Evolutionary conservation across 2,888 invertebrate genomes (phyloP), one percentile per base, ranked within the genome.

Genomic region (Heliconius erato): DNA sequence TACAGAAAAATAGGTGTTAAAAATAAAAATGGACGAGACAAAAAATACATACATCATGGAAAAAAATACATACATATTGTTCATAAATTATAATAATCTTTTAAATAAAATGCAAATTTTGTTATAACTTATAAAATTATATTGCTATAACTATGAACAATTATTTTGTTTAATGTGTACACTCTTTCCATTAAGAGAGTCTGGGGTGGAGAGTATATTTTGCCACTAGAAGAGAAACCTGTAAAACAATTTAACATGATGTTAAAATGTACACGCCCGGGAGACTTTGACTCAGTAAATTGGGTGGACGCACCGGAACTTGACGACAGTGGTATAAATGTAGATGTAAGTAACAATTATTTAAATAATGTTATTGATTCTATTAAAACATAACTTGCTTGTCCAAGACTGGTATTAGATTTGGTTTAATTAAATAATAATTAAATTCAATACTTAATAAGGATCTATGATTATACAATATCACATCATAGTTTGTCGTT

Each of bases 161-260:
- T 19, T 6, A 74, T 85, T 72, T 82, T 11, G 11, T 9, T 40
- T 40, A 40, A 40, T 40, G 9, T 40, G 11, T 40, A 40, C 9
- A 40, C 35, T 35, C 35, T 40, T 40, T 40, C 40, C 1, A 40
- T 9, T 35, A 35, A 40, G 40, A 1, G 40, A 40, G 82, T 85
- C 49, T 88, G 89, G 89, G 90, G 90, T 23, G 89, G 89, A 49
- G 89, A 90, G 80, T 91, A 88, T 79, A 87, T 86, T 81, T 79
- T 89, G 23, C 88, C 90, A 0, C 71, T 86, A 0, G 63, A 85
- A 28, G 86, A 87, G 72, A 84, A 68, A 7, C 74, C 54, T 2
- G 9, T 74, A 23, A 32, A 54, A 54, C 82, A 83, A 4, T 82
- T 35, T 54, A 83, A 79, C 7, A 83, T 88, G 9, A 83, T 85